Base-by-base conservation (phyloP, 2,888 invertebrate genomes). In the Drosophila multiciliata region DNA sequence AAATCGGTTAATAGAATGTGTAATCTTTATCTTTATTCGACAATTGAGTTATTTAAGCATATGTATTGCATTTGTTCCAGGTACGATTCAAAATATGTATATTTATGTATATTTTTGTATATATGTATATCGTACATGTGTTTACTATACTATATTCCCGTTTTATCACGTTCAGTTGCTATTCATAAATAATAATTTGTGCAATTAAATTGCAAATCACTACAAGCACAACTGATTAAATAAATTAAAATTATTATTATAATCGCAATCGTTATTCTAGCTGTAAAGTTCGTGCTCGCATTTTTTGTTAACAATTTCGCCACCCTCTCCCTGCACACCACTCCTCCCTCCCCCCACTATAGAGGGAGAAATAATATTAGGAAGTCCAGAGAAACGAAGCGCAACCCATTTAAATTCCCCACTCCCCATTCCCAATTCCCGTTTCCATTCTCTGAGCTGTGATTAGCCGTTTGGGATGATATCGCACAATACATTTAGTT, bases 191-290 rank as follows among this genome's bases (percentile, higher is more conserved):
- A 73, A 70, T 82, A 85, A 85, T 80, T 85, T 79, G 81, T 79
- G 82, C 83, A 86, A 88, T 83, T 88, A 86, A 80, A 68, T 86
- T 72, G 75, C 72, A 88, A 86, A 81, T 85, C 75, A 73, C 70
- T 53, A 38, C 67, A 57, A 20, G 17, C 40, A 60, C 68, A 78
- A 70, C 66, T 83, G 73, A 83, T 83, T 80, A 80, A 82, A 80
- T 86, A 74, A 73, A 79, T 83, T 74, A 63, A 82, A 86, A 72
- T 77, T 75, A 52, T 6, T 61, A 53, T 52, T 36, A 11, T 52
- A 66, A 55, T 59, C 48, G 29, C 63, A 60, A 55, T 40, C 5
- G 40, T n/a, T 61, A 48, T 60, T 45, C 63, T 69, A 60, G 52
- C 36, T 70, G 36, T 23, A 15, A 29, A 73, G 60, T 48, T 73